Conservation (phyloP, 2,113 vertebrate genomes). For the Siniperca chuatsi region DNA sequence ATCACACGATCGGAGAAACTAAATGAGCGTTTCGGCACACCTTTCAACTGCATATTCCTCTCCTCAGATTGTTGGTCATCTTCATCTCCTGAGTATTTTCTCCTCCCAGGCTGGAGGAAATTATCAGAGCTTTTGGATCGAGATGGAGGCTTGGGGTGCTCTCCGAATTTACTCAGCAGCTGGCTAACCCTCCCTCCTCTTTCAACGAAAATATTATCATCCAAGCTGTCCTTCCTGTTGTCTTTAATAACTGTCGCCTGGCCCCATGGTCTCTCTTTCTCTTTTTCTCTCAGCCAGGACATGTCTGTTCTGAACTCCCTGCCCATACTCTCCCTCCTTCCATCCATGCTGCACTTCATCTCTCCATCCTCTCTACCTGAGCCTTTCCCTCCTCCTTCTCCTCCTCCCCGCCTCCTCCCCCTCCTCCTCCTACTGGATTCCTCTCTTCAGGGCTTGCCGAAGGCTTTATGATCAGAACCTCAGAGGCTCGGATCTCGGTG, state of each 20-base stretch:
- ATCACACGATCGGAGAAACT: conserved; percentile 81
- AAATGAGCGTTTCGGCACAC: conserved; percentile 76
- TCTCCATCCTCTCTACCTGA: conserved; percentile 56
- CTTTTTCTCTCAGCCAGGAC: conserved; percentile 66
- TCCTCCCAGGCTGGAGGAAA: conserved; percentile 65
- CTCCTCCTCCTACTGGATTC: conserved; percentile 10
- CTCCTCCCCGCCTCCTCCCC: conserved; percentile 8
- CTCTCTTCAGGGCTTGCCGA: conserved; percentile 52
- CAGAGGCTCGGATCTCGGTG: conserved; percentile 83
- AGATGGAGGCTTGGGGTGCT: conserved; percentile 75
- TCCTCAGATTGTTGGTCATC: conserved; percentile 45
- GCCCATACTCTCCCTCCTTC: conserved; percentile 39
- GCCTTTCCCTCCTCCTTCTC: conserved; percentile 28
- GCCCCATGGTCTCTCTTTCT: conserved; percentile 60
- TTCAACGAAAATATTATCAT: conserved; percentile 60
- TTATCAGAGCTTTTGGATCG: conserved; percentile 87
- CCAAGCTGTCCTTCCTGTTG: conserved; percentile 46
- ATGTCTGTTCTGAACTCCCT: conserved; percentile 62
- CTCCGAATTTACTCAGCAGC: conserved; percentile 84
- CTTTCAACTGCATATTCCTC: conserved; percentile 33
- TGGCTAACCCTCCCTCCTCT: conserved; percentile 85
- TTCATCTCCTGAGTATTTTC: conserved; percentile 59
- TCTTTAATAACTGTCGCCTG: conserved; percentile 67
- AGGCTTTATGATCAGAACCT: conserved; percentile 84
- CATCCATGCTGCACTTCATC: conserved; percentile 42